Conservation (phyloP, 1,140 invertebrate species). For the Diabrotica virgifera region DNA sequence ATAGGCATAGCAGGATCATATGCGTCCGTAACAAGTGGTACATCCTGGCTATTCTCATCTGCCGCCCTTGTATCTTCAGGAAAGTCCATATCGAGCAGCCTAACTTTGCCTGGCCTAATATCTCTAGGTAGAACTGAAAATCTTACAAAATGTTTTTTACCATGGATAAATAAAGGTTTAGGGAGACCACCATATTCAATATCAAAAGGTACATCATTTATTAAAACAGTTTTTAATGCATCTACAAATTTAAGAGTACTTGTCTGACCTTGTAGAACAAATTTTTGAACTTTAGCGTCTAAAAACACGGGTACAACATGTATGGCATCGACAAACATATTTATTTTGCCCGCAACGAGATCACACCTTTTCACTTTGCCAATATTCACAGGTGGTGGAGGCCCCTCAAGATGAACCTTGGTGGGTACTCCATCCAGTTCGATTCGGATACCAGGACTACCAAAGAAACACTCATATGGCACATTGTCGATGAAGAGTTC, state of each 20-base stretch:
- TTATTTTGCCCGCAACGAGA: conserved; percentile 78
- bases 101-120: conserved; percentile 64
- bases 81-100: conserved; percentile 67
- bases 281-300: conserved; percentile 82
- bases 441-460: conserved; percentile 81
- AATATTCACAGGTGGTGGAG: conserved; percentile 81
- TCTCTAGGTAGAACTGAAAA: conserved; percentile 77
- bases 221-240: conserved; percentile 68
- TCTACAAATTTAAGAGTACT: conserved; percentile 79
- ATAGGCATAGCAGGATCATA: conserved; percentile 29
- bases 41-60: conserved; percentile 32
- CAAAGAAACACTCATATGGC: conserved; percentile 88
- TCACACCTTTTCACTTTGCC: conserved; percentile 68
- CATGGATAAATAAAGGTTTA: conserved; percentile 77
- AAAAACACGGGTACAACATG: conserved; percentile 77
- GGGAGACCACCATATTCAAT: conserved; percentile 90
- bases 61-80: conserved; percentile 20
- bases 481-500: conserved; percentile 86
- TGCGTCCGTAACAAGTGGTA: neutral
- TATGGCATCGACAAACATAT: conserved; percentile 76
- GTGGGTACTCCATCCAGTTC: conserved; percentile 75
- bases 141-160: conserved; percentile 78
- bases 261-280: conserved; percentile 69
- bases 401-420: conserved; percentile 77
- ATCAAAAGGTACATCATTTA: conserved; percentile 80